Conservation (phyloP, 1,140 invertebrate species). For the Acromyrmex echinatior region DNA sequence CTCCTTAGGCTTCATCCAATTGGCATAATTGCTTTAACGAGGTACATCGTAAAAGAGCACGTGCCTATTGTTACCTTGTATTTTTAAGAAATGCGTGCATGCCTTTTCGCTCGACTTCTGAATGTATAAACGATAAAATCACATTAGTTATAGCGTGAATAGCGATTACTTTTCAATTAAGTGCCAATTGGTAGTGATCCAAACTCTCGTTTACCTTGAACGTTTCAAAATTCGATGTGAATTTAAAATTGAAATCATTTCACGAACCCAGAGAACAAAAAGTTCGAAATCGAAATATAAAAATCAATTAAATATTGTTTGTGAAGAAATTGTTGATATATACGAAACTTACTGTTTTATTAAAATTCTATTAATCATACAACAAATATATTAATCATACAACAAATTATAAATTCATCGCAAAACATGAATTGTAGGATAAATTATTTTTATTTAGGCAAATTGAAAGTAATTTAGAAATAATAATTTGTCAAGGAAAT, state of each 20-base stretch:
- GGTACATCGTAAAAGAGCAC: conserved; percentile 40
- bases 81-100: conserved; percentile 26
- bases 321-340: not conserved
- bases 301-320: not conserved
- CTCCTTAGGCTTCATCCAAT: conserved; percentile 40
- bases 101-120: conserved; percentile 23
- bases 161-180: conserved; percentile 14
- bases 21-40: conserved; percentile 58
- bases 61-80: conserved; percentile 49
- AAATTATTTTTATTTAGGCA: conserved; percentile 7
- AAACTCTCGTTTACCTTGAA: not conserved
- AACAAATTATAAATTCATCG: not conserved
- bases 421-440: not conserved
- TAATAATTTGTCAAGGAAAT: not conserved
- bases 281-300: too few species aligned
- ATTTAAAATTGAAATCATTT: not conserved
- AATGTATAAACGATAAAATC: conserved; percentile 30
- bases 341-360: not conserved
- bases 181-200: not conserved
- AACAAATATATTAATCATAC: not conserved
- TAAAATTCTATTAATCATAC: not conserved
- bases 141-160: too few species aligned
- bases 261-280: too few species aligned
- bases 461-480: conserved; percentile 29
- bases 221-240: not conserved